phyloP scores from a whole-genome alignment of 37 sponge, comb jelly and placozoan genomes.

The Mnemiopsis leidyi region DNA sequence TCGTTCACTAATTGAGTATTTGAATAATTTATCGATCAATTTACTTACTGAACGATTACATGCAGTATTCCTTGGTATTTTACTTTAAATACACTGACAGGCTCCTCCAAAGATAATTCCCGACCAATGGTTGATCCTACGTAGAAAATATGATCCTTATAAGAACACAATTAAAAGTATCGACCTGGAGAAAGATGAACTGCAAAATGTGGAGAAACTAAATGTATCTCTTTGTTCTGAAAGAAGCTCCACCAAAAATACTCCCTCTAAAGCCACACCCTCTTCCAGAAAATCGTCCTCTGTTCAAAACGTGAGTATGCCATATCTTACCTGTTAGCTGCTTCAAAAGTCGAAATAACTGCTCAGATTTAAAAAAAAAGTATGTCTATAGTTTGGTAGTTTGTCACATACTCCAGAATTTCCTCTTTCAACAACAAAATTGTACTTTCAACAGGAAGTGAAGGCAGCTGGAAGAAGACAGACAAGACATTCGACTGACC shows the following conservation, averaged over 20 bases:
- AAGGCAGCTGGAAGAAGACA: not conserved
- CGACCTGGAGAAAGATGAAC: not conserved
- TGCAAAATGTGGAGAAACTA: not conserved
- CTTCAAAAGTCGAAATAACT: too few relatives aligned
- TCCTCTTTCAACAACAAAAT: too few relatives aligned
- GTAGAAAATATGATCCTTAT: slow-evolving; percentile 41
- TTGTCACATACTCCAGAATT: too few relatives aligned
- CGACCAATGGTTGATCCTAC: slow-evolving; percentile 18
- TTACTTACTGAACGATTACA: too few relatives aligned
- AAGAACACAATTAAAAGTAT: not conserved
- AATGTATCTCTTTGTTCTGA: not conserved
- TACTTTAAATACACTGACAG: slow-evolving; percentile 3
- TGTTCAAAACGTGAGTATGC: not conserved
- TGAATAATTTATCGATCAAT: too few relatives aligned
- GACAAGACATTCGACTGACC: not conserved
- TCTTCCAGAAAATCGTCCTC: not conserved
- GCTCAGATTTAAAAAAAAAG: too few relatives aligned
- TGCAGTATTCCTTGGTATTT: too few relatives aligned
- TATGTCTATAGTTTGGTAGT: too few relatives aligned
- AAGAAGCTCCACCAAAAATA: not conserved
- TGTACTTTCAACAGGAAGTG: too few relatives aligned
- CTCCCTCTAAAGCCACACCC: not conserved
- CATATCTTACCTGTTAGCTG: too few relatives aligned
- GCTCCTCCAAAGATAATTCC: slow-evolving; percentile 5
- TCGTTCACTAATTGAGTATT: too few relatives aligned